A percentile compares a stretch with the other conserved stretches of the same genome.
These are phyloP conservation scores for Telmatherina bonti DNA, from an alignment of 2,797 vertebrate genomes.

Conservation along the genomic window DNA sequence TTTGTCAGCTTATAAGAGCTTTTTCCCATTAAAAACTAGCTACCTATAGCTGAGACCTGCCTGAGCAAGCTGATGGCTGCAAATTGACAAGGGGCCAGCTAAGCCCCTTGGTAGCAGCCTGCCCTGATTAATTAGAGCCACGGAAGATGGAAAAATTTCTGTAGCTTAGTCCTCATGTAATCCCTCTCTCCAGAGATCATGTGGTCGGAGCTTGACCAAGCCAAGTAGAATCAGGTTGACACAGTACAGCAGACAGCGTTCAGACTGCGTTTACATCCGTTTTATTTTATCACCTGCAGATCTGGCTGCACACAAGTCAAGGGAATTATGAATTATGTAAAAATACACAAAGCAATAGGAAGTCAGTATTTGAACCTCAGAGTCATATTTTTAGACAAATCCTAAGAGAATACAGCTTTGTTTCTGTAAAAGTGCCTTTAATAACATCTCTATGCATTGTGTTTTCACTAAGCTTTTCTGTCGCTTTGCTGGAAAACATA, in stretches of 20 bases:
- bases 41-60: slow-evolving; percentile 48
- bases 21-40: slow-evolving; percentile 36
- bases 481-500: no score
- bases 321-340: slow-evolving; percentile 11
- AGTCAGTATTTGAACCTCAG: slow-evolving; percentile 23
- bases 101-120: slow-evolving; percentile 68
- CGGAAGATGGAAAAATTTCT: slow-evolving; percentile 67
- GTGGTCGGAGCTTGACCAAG: slow-evolving; percentile 62
- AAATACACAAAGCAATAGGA: slow-evolving; percentile 14
- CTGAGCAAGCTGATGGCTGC: slow-evolving; percentile 65
- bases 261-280: slow-evolving; percentile 28
- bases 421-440: slow-evolving; percentile 58
- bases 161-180: slow-evolving; percentile 70
- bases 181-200: slow-evolving; percentile 66
- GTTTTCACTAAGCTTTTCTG: slow-evolving; percentile 44
- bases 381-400: slow-evolving; percentile 47
- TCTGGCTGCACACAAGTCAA: slow-evolving; percentile 26
- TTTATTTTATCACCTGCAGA: slow-evolving; percentile 6
- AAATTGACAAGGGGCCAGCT: slow-evolving; percentile 76
- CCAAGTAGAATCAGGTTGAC: slow-evolving; percentile 52
- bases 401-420: slow-evolving; percentile 39
- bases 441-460: slow-evolving; percentile 58
- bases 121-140: slow-evolving; percentile 79
- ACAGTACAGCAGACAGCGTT: slow-evolving; percentile 24
- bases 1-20: slow-evolving; percentile 34